A percentile compares a stretch with the other conserved stretches of the same genome.
These are phyloP conservation scores for Galerucella calmariensis DNA, from an alignment of 2,888 invertebrate genomes.

Conservation along the genomic window DNA sequence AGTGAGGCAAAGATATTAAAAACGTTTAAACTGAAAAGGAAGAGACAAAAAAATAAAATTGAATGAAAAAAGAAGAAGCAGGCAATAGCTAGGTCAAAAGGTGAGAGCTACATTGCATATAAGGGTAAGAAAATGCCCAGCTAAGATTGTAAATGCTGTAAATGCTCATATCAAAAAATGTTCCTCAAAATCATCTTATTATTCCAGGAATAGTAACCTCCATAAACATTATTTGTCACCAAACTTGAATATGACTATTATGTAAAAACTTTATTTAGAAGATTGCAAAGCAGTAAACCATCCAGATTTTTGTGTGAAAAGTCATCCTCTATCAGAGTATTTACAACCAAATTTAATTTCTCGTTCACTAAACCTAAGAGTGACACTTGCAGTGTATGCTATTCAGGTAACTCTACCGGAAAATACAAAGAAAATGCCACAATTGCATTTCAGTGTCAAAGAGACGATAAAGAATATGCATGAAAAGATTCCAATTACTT, in stretches of 20 bases:
- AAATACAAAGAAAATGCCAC: no score
- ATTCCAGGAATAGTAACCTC: background rate
- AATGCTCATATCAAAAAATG: background rate
- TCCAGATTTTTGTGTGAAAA: background rate
- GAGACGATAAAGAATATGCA: background rate
- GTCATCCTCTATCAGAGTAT: background rate
- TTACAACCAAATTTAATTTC: background rate
- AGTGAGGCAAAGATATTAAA: no score
- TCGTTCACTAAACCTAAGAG: no score
- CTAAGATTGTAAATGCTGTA: background rate
- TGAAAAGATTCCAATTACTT: background rate
- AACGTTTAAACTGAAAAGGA: no score
- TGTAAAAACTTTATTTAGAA: background rate
- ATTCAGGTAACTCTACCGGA: no score
- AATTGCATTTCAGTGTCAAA: no score
- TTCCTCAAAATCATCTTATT: slow-evolving; percentile 3
- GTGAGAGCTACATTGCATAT: background rate
- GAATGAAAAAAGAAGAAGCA: background rate
- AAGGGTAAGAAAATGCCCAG: background rate
- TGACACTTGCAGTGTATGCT: no score
- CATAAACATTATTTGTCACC: background rate
- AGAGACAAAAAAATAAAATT: background rate
- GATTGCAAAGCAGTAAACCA: background rate
- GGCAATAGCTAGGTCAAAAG: background rate
- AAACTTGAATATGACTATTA: background rate